These are phyloP conservation scores for Tetragonula carbonaria DNA, from an alignment of 2,888 invertebrate genomes.

Conservation along the genomic window DNA sequence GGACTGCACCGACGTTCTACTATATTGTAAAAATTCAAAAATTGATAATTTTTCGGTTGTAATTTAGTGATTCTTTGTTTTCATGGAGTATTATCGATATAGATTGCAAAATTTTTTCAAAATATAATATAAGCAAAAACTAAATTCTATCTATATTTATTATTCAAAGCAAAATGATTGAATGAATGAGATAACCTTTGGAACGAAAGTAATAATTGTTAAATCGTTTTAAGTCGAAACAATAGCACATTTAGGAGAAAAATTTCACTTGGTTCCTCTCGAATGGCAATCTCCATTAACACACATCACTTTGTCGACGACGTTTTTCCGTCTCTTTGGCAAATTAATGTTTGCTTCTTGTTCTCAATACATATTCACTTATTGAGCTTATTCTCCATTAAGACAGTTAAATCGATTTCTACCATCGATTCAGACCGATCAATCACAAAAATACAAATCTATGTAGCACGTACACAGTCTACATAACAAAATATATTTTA, in stretches of 20 bases:
- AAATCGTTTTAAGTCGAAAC: not conserved
- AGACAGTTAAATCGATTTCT: not conserved
- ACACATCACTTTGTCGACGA: constrained; percentile 48
- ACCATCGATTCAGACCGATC: constrained; percentile 9
- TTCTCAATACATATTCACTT: constrained; percentile 51
- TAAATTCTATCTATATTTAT: not conserved
- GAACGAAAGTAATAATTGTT: not conserved
- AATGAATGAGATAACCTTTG: not conserved
- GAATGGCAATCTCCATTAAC: constrained; percentile 37
- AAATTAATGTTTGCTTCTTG: constrained; percentile 69
- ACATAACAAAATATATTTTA: constrained; percentile 9
- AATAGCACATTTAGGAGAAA: constrained; percentile 8
- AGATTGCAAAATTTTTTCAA: not conserved
- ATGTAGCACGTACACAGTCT: constrained; percentile 7
- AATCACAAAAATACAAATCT: not conserved
- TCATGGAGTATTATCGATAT: not conserved
- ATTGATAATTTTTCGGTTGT: no score
- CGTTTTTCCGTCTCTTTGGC: constrained; percentile 73
- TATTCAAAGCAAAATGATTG: not conserved
- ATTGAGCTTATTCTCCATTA: constrained; percentile 29
- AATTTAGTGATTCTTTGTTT: not conserved
- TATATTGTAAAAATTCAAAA: no score
- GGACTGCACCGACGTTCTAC: no score
- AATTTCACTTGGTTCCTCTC: constrained; percentile 33
- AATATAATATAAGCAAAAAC: not conserved